Conservation (phyloP, 2,797 vertebrate species). For the Allobates femoralis region DNA sequence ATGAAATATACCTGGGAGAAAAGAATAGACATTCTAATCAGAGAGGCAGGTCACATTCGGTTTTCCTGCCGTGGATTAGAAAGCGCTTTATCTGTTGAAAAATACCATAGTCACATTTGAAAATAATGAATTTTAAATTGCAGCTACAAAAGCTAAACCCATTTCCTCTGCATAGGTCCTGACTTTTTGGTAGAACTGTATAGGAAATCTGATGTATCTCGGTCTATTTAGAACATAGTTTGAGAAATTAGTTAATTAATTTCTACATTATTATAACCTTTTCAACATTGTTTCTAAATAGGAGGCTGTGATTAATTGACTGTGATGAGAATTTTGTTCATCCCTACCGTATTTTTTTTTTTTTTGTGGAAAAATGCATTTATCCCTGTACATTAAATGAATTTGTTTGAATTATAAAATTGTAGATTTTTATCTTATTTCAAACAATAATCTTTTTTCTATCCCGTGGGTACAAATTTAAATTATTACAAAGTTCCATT, state of each 20-base stretch:
- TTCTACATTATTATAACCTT: constrained; percentile 74
- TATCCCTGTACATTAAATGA: constrained; percentile 71
- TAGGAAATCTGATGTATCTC: constrained; percentile 56
- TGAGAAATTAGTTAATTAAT: constrained; percentile 76
- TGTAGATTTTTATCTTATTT: constrained; percentile 75
- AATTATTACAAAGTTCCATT: constrained; percentile 62
- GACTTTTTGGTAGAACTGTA: constrained; percentile 55
- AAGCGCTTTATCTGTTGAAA: constrained; percentile 46
- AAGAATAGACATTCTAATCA: constrained; percentile 53
- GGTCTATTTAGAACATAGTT: constrained; percentile 71
- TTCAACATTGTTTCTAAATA: constrained; percentile 75
- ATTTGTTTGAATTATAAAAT: constrained; percentile 74
- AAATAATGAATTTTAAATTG: constrained; percentile 62
- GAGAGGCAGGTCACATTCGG: constrained; percentile 51
- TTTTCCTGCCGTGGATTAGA: constrained; percentile 53
- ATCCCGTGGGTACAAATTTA: constrained; percentile 67
- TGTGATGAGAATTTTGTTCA: constrained; percentile 77
- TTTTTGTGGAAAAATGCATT: constrained; percentile 64
- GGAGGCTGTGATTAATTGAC: constrained; percentile 74
- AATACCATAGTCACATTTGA: constrained; percentile 51
- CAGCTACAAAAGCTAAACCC: constrained; percentile 50
- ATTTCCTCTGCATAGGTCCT: constrained; percentile 54
- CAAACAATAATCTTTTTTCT: constrained; percentile 73
- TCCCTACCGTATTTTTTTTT: constrained; percentile 69
- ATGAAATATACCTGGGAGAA: constrained; percentile 55